Conservation (phyloP, 2,113 vertebrate genomes). For the Cynocephalus volans region DNA sequence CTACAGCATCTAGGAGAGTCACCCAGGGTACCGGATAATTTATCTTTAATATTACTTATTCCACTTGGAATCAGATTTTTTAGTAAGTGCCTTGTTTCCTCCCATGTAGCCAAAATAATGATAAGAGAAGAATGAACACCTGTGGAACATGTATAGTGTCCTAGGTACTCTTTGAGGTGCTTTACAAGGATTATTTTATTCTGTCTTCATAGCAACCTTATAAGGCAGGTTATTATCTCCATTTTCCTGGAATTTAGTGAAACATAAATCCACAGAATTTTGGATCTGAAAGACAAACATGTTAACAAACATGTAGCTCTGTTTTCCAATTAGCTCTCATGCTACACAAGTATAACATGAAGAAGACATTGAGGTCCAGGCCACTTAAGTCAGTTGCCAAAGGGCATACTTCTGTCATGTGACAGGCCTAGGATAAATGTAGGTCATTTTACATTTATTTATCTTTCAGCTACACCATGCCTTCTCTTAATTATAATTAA, state of each 20-base stretch:
- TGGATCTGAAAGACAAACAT: slow-evolving; percentile 29
- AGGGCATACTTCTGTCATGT: not conserved
- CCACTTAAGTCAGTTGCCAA: not conserved
- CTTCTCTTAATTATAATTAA: slow-evolving; percentile 61
- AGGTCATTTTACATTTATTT: slow-evolving; percentile 50
- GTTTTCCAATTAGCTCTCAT: not conserved
- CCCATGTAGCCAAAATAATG: not conserved
- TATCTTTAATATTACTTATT: slow-evolving; percentile 54
- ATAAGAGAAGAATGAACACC: not conserved
- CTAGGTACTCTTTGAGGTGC: not conserved
- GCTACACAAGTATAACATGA: not conserved
- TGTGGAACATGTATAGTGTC: not conserved
- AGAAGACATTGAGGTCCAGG: not conserved
- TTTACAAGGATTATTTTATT: not conserved
- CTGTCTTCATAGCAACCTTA: slow-evolving; percentile 31
- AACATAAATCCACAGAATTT: slow-evolving; percentile 4
- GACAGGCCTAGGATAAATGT: slow-evolving; percentile 31
- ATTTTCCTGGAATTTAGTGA: slow-evolving; percentile 41
- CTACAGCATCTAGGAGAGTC: not conserved
- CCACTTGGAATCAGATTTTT: not conserved
- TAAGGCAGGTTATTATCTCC: not conserved
- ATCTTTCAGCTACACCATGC: not conserved
- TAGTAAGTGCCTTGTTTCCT: not conserved
- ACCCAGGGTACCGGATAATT: not conserved
- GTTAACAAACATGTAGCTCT: not conserved